A percentile compares a stretch with the other conserved stretches of the same genome.
phyloP scores from a whole-genome alignment of 2,888 invertebrate species.

The Stomorhina lunata region DNA sequence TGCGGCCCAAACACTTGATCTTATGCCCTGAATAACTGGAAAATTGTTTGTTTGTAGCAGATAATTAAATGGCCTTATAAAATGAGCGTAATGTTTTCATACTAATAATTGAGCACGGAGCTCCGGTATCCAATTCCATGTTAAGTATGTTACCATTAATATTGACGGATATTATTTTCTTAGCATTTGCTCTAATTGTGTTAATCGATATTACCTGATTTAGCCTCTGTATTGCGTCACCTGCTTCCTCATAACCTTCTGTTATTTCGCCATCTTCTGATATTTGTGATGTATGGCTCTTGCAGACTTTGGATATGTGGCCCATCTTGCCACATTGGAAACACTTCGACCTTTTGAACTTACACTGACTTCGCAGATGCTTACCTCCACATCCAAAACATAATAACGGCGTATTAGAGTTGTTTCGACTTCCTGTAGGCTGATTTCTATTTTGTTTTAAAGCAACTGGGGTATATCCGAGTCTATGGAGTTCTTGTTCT shows the following conservation, averaged over 20 bases:
- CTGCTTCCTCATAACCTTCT: not conserved
- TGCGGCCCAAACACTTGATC: conserved; percentile 6
- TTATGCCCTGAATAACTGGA: conserved; percentile 21
- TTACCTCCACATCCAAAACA: not conserved
- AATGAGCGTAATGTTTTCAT: not conserved
- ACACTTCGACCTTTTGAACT: not conserved
- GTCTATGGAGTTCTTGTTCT: conserved; percentile 10
- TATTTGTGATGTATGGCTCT: not conserved
- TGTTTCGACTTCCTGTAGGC: not conserved
- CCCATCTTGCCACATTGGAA: not conserved
- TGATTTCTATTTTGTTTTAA: not conserved
- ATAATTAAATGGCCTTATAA: not conserved
- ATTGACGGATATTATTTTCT: not conserved
- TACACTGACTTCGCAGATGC: conserved; percentile 7
- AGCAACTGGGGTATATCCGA: conserved; percentile 1
- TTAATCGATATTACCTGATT: not conserved
- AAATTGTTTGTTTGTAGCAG: not conserved
- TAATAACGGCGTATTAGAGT: not conserved
- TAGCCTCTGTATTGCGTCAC: not conserved
- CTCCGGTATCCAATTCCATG: conserved; percentile 30
- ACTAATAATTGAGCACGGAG: conserved; percentile 17
- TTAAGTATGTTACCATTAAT: not conserved
- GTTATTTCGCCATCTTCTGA: not conserved
- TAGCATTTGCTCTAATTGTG: not conserved
- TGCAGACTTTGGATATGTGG: conserved; percentile 9